Conservation (phyloP, 2,113 vertebrate genomes). For the Seriola rivoliana region DNA sequence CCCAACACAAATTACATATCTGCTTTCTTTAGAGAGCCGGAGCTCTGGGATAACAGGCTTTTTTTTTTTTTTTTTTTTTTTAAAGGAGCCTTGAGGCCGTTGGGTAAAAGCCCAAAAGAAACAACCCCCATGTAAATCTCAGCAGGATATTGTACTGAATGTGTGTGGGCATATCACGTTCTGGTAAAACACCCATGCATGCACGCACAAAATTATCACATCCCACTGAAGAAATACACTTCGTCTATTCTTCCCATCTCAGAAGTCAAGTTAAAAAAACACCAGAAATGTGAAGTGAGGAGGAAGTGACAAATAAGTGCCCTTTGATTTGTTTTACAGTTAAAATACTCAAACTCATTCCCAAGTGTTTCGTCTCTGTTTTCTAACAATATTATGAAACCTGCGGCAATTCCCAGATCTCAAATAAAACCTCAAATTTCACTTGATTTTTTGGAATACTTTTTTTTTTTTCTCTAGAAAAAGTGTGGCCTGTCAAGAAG, state of each 20-base stretch:
- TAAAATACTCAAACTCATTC: constrained; percentile 51
- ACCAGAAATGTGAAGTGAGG: constrained; percentile 39
- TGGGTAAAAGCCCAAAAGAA: constrained; percentile 64
- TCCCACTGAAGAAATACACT: constrained; percentile 56
- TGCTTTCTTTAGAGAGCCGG: constrained; percentile 63
- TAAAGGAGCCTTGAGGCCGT: constrained; percentile 40
- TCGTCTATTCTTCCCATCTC: constrained; percentile 31
- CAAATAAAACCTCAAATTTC: constrained; percentile 60
- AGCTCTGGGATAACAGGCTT: constrained; percentile 35
- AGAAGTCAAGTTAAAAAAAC: constrained; percentile 44
- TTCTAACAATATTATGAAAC: constrained; percentile 72
- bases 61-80: constrained; percentile 19
- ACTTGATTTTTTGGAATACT: constrained; percentile 26
- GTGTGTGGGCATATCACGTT: constrained; percentile 69
- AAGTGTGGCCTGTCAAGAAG: constrained; percentile 11
- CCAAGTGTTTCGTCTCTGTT: constrained; percentile 33
- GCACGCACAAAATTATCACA: constrained; percentile 38
- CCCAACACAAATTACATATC: constrained; percentile 63
- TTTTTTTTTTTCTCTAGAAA: not conserved
- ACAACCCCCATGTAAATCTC: constrained; percentile 68
- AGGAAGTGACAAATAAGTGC: constrained; percentile 67
- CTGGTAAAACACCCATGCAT: constrained; percentile 32
- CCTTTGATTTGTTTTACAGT: constrained; percentile 65
- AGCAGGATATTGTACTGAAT: constrained; percentile 66
- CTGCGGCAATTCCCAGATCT: constrained; percentile 33